Evolutionary conservation across 2,888 invertebrate genomes (phyloP).

Genomic region (Lymantria dispar): DNA sequence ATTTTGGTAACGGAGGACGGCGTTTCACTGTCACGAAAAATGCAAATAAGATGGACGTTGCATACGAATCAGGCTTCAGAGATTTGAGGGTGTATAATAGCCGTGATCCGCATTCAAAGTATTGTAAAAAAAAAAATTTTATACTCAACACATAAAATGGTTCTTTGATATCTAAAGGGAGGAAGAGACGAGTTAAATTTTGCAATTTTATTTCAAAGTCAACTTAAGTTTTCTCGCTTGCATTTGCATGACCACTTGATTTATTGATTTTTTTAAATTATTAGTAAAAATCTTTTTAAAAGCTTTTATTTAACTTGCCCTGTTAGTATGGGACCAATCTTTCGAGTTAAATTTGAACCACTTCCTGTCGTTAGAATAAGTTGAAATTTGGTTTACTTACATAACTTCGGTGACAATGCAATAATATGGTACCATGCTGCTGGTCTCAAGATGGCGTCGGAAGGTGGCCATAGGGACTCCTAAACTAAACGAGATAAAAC

Average conservation of each 20-base stretch:
- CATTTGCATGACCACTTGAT: neutral
- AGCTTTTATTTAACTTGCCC: too few species aligned
- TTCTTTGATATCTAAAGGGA: slow-evolving; percentile 1
- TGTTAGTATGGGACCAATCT: too few species aligned
- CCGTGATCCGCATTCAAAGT: slow-evolving; percentile 35
- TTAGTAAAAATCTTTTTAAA: too few species aligned
- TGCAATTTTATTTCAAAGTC: neutral
- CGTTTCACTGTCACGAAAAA: slow-evolving; percentile 26
- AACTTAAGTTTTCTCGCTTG: neutral
- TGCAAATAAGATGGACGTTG: slow-evolving; percentile 43
- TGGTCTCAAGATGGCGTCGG: too few species aligned
- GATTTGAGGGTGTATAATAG: slow-evolving; percentile 28
- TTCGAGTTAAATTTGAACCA: too few species aligned
- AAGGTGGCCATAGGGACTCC: too few species aligned
- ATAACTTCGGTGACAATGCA: too few species aligned
- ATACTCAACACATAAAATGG: slow-evolving; percentile 21
- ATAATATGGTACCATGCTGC: too few species aligned
- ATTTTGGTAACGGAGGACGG: slow-evolving; percentile 18
- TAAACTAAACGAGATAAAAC: too few species aligned
- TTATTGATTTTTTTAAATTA: slow-evolving; percentile 3
- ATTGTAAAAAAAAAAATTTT: slow-evolving; percentile 19
- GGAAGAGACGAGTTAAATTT: too few species aligned
- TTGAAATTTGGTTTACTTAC: too few species aligned
- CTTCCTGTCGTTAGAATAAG: too few species aligned
- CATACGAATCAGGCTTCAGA: slow-evolving; percentile 41